Conservation (phyloP, 64 coral and sea anemone genomes). For the Dendronephthya gigantea region DNA sequence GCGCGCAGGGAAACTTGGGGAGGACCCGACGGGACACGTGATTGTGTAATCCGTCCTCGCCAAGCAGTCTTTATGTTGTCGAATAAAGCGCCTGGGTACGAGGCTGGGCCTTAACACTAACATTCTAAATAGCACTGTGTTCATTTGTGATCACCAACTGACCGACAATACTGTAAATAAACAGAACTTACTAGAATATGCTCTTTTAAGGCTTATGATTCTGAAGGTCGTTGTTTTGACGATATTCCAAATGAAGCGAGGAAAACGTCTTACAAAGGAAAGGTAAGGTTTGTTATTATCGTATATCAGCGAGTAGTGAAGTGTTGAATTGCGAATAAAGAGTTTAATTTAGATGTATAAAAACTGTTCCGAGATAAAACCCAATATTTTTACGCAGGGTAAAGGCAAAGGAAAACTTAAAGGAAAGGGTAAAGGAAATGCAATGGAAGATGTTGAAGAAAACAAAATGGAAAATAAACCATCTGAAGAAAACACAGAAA, state of each 20-base stretch:
- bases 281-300: constrained; percentile 21
- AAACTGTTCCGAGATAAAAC: too few species aligned
- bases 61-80: too few species aligned
- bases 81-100: not conserved
- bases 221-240: constrained; percentile 61
- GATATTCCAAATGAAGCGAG: constrained; percentile 59
- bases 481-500: not conserved
- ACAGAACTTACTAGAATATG: too few species aligned
- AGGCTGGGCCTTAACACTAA: too few species aligned
- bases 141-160: not conserved
- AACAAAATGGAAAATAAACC: not conserved
- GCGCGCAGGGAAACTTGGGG: too few species aligned
- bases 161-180: too few species aligned
- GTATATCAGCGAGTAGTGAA: too few species aligned
- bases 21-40: too few species aligned
- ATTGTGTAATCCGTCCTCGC: too few species aligned
- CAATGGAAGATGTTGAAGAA: not conserved
- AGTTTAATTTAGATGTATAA: too few species aligned
- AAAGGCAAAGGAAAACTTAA: constrained; percentile 84
- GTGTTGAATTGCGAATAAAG: too few species aligned
- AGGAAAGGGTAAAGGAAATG: constrained; percentile 39
- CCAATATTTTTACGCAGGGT: constrained; percentile 11
- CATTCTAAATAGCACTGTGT: too few species aligned
- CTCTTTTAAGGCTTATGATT: constrained; percentile 66
- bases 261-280: constrained; percentile 39